phyloP scores from a whole-genome alignment of 2,113 vertebrate species.

The Carassius auratus region DNA sequence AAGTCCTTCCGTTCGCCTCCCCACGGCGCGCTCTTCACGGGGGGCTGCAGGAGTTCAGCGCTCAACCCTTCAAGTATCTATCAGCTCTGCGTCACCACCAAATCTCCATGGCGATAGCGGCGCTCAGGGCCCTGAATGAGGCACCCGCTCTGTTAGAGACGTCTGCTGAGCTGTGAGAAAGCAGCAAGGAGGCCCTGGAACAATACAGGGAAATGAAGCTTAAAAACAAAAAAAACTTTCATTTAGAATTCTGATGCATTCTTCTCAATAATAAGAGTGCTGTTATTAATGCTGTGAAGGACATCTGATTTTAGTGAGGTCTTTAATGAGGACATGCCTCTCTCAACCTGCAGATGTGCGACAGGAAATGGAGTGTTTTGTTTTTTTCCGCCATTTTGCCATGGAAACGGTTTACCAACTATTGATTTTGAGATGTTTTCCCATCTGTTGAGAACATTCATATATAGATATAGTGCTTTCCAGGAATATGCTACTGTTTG shows the following conservation, averaged over 20 bases:
- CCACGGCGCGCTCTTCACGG: slow-evolving; percentile 2
- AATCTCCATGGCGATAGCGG: slow-evolving; percentile 66
- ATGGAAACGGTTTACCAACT: slow-evolving; percentile 65
- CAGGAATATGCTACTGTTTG: not conserved
- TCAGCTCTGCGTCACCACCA: slow-evolving; percentile 56
- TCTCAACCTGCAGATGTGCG: not conserved
- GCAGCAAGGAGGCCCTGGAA: not conserved
- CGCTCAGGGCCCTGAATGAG: slow-evolving; percentile 56
- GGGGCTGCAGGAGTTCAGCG: not conserved
- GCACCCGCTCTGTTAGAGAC: slow-evolving; percentile 62
- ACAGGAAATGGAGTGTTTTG: slow-evolving; percentile 25
- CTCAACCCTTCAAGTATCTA: slow-evolving; percentile 57
- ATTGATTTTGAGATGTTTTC: slow-evolving; percentile 55
- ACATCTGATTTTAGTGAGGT: not conserved
- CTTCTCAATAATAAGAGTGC: not conserved
- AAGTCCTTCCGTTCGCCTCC: slow-evolving; percentile 20
- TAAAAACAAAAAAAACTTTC: not conserved
- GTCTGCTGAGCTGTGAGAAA: slow-evolving; percentile 54
- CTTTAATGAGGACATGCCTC: not conserved
- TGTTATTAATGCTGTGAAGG: not conserved
- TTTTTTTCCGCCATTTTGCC: slow-evolving; percentile 46
- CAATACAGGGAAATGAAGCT: not conserved
- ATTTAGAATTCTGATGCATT: not conserved
- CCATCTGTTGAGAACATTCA: not conserved
- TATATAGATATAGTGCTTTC: not conserved